A percentile compares a stretch with the other conserved stretches of the same genome.
Conservation (phyloP, 2,113 vertebrate species). For the Sylvilagus bachmani region DNA sequence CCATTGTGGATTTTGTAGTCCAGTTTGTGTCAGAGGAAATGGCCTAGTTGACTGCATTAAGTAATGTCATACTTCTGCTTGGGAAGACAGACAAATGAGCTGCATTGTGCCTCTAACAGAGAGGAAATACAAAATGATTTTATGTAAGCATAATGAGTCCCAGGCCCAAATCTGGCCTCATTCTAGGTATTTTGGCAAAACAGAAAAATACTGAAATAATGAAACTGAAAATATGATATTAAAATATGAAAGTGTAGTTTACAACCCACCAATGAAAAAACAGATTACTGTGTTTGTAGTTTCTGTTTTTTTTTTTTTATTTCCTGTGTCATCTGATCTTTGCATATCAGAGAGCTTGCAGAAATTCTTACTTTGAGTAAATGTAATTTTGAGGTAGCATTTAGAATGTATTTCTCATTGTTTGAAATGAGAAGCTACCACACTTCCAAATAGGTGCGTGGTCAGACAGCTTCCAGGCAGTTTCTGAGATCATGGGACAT, state of each 20-base stretch:
- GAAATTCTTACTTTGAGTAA: constrained; percentile 3
- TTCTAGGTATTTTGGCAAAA: not conserved
- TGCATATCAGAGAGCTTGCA: not conserved
- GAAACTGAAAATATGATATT: not conserved
- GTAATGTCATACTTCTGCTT: not conserved
- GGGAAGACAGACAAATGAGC: not conserved
- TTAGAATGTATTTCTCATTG: not conserved
- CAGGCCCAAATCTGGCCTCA: not conserved
- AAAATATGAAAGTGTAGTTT: not conserved
- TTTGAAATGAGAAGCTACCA: not conserved
- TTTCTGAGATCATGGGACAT: not conserved
- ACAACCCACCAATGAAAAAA: not conserved
- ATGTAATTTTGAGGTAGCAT: not conserved
- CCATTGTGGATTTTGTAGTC: not conserved
- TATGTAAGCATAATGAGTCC: not conserved
- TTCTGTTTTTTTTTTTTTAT: not conserved
- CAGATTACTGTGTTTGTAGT: not conserved
- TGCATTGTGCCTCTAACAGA: not conserved
- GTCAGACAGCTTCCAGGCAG: not conserved
- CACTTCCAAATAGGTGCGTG: not conserved
- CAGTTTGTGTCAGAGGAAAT: not conserved
- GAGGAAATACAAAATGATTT: not conserved
- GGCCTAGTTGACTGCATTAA: not conserved
- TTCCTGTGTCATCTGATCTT: not conserved
- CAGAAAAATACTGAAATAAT: not conserved